Evolutionary conservation across 1,140 invertebrate genomes (phyloP).

Genomic region (Sminthurinus signatus): DNA sequence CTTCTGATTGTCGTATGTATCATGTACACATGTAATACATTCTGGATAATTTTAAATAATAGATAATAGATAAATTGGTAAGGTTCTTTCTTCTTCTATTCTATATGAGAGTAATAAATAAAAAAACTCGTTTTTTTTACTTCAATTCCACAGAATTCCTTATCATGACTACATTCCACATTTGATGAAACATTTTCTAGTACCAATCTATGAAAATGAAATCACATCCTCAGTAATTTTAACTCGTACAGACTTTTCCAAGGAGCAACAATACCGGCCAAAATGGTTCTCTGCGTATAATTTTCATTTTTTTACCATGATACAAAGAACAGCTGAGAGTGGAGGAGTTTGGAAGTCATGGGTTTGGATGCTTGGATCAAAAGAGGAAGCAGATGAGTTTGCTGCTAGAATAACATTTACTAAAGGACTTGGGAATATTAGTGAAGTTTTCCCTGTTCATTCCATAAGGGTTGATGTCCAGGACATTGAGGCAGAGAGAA

Average conservation of each 20-base stretch:
- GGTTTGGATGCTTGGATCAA: slow-evolving; percentile 23
- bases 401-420: slow-evolving; percentile 5
- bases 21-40: too few species aligned
- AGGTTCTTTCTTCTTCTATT: too few species aligned
- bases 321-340: neutral
- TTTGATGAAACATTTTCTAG: slow-evolving; percentile 13
- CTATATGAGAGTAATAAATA: too few species aligned
- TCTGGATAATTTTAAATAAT: too few species aligned
- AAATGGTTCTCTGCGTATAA: slow-evolving; percentile 16
- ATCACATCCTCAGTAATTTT: slow-evolving; percentile 7
- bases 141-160: too few species aligned
- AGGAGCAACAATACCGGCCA: slow-evolving; percentile 8
- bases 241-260: neutral
- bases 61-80: too few species aligned
- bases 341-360: slow-evolving; percentile 17
- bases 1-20: too few species aligned
- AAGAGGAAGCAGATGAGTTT: slow-evolving; percentile 14
- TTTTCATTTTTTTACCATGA: slow-evolving; percentile 20
- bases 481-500: neutral
- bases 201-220: neutral
- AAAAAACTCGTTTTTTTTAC: too few species aligned
- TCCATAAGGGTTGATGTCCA: neutral
- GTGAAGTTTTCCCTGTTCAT: slow-evolving; percentile 11
- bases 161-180: slow-evolving; percentile 15
- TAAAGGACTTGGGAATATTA: neutral